phyloP scores from a whole-genome alignment of 2,888 invertebrate species.

The Lasioglossum malachurum region DNA sequence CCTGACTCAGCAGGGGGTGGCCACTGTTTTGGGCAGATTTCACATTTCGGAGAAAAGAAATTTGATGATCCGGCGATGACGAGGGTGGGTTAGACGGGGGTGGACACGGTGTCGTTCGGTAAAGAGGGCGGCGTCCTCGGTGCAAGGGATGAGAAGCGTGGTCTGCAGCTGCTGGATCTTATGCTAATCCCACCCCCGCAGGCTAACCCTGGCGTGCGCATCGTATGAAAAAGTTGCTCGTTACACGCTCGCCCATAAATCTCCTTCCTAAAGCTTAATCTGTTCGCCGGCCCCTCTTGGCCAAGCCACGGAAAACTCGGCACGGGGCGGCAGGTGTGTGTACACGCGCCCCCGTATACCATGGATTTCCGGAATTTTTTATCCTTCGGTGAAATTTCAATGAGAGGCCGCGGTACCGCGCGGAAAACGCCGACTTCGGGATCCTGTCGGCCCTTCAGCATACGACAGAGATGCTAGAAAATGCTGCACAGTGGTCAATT shows the following conservation, averaged over 20 bases:
- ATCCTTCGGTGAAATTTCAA: slow-evolving; percentile 71
- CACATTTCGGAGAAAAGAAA: not conserved
- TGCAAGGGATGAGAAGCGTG: slow-evolving; percentile 51
- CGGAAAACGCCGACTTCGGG: not conserved
- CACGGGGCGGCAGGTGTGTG: slow-evolving; percentile 75
- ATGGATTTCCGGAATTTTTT: slow-evolving; percentile 80
- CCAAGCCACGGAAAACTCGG: slow-evolving; percentile 70
- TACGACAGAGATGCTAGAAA: not conserved
- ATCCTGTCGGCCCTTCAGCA: not conserved
- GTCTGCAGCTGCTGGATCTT: slow-evolving; percentile 82
- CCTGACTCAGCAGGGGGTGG: not conserved
- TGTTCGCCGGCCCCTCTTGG: slow-evolving; percentile 72
- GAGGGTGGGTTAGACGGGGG: not conserved
- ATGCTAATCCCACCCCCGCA: slow-evolving; percentile 81
- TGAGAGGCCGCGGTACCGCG: not conserved
- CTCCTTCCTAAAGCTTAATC: slow-evolving; percentile 82
- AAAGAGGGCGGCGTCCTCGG: slow-evolving; percentile 27
- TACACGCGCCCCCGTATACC: slow-evolving; percentile 64
- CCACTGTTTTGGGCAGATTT: not conserved
- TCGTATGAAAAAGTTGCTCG: slow-evolving; percentile 81
- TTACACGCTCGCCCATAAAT: slow-evolving; percentile 82
- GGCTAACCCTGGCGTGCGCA: slow-evolving; percentile 77
- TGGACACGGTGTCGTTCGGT: not conserved
- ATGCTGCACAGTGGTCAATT: not conserved
- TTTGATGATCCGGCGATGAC: not conserved